Base-by-base conservation (phyloP, 2,888 invertebrate species). In the Scaptomyza tumidula region DNA sequence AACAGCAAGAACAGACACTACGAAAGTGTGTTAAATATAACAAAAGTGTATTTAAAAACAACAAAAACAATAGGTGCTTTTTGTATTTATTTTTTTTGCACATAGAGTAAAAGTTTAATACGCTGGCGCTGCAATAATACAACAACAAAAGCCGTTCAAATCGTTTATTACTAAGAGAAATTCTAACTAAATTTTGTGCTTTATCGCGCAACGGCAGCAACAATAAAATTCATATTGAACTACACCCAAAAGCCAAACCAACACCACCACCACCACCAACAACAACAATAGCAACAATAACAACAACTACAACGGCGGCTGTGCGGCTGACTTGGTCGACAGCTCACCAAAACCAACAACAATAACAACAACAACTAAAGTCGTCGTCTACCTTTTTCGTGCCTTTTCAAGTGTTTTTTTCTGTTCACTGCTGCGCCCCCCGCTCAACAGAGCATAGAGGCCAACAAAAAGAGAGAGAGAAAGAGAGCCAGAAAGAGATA, bases 261-360 rank as follows among this genome's bases (percentile, higher is more conserved):
- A 61, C 66, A 70, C 49, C 67, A 64, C 55, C 58, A 76, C 35
- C 73, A 61, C 29, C 52, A 63, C 55, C 49, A 57, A 29, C 24
- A 49, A 48, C 43, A 64, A 44, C 74, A 41, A 10, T n/a, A n/a
- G n/a, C 35, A 48, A 56, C 43, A 63, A 48, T 68, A 41, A 24
- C 35, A 52, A 11, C 37, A n/a, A 11, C 37, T 13, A 16, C 55
- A 72, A 61, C 75, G 67, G 76, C 64, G 77, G 80, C 80, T 76
- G 77, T 81, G 82, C 80, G 82, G 86, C 86, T 78, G 80, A 80
- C 78, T 71, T 77, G 77, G 80, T 77, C 74, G 75, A 80, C 71
- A 69, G 63, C 78, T 62, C 79, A 78, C 58, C 78, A 72, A 48
- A 62, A 76, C 24, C 67, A 71, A 24, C 62, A 75, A 1, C 67